These are phyloP conservation scores for Poecilia velifera DNA, from an alignment of 2,797 vertebrate genomes.

Conservation along the genomic window DNA sequence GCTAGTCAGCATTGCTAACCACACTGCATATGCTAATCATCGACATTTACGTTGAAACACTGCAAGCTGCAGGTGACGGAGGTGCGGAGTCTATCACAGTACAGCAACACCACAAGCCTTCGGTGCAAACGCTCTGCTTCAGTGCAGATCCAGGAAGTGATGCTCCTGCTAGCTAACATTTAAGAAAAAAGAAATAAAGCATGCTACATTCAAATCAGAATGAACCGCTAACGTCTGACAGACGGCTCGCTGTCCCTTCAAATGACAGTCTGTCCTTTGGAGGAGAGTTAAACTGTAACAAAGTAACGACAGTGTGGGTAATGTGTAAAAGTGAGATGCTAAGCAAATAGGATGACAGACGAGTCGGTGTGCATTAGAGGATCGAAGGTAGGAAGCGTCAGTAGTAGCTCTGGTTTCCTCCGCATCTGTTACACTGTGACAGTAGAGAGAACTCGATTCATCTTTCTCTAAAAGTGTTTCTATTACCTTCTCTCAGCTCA, in stretches of 20 bases:
- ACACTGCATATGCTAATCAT: constrained; percentile 12
- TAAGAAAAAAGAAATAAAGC: background rate
- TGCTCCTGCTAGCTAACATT: constrained; percentile 7
- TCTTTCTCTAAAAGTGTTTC: background rate
- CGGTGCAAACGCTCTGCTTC: constrained; percentile 7
- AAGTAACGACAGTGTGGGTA: background rate
- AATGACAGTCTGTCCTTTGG: background rate
- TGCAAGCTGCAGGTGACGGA: constrained; percentile 7
- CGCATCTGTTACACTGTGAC: background rate
- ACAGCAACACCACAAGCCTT: constrained; percentile 13
- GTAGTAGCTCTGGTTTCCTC: background rate
- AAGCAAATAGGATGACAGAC: background rate
- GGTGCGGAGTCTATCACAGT: constrained; percentile 19
- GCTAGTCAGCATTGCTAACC: constrained; percentile 5
- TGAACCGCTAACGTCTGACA: background rate
- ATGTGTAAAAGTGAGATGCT: background rate
- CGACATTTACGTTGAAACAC: background rate
- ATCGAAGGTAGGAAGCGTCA: background rate
- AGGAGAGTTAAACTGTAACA: background rate
- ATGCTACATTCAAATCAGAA: constrained; percentile 1
- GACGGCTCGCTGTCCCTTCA: background rate
- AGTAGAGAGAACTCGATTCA: background rate
- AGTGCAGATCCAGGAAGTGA: constrained; percentile 2
- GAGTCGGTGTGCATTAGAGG: background rate
- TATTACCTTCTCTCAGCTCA: background rate